phyloP scores from a whole-genome alignment of 2,888 invertebrate species.

The Busseola fusca region DNA sequence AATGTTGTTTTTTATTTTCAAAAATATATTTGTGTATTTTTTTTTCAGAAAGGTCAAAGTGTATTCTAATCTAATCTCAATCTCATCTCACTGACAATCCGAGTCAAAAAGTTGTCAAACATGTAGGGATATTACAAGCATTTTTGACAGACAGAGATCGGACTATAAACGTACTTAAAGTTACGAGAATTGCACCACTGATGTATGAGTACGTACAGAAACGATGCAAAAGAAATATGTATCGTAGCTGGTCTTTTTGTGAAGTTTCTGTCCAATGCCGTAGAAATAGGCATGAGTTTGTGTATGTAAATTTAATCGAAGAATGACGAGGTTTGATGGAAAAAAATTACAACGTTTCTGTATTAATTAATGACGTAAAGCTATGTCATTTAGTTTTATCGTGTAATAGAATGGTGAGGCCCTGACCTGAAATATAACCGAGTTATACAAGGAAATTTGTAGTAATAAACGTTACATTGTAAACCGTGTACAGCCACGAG shows the following conservation, averaged over 20 bases:
- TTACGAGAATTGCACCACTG: neutral
- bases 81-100: too few species aligned
- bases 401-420: conserved; percentile 28
- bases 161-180: too few species aligned
- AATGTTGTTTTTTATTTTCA: neutral
- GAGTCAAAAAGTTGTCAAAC: too few species aligned
- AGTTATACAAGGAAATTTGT: conserved; percentile 37
- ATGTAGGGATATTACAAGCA: too few species aligned
- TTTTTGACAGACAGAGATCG: too few species aligned
- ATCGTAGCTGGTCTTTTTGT: neutral
- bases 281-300: neutral
- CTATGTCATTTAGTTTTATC: conserved; percentile 30
- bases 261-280: neutral
- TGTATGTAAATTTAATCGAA: neutral
- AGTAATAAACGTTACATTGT: conserved; percentile 28
- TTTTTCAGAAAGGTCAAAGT: neutral
- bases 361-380: conserved; percentile 22
- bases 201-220: neutral
- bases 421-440: conserved; percentile 41
- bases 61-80: too few species aligned
- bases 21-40: neutral
- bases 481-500: neutral
- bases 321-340: neutral
- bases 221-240: neutral
- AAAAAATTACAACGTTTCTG: neutral